Percentiles rank a stretch among this genome's conserved stretches.
phyloP scores from a whole-genome alignment of 2,888 invertebrate genomes.

The Polietes domitor region DNA sequence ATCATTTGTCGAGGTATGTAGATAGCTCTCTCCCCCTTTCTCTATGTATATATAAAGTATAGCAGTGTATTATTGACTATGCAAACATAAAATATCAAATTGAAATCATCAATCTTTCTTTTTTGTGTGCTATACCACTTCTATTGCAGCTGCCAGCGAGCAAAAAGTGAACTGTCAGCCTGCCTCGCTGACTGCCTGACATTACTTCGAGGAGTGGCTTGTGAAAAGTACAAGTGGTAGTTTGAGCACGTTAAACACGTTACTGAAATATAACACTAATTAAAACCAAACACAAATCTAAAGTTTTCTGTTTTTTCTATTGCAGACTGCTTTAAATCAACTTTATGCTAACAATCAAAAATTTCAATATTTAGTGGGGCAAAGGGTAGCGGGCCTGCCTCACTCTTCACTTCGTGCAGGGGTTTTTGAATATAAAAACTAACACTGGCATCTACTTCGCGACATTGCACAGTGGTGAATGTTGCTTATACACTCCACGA shows the following conservation, averaged over 20 bases:
- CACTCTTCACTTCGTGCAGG: background rate
- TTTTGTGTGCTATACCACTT: background rate
- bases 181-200: background rate
- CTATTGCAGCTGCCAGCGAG: background rate
- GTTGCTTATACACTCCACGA: too few species aligned
- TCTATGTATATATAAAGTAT: too few species aligned
- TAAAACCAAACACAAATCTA: slow-evolving; percentile 64
- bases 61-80: slow-evolving; percentile 54
- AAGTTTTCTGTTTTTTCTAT: slow-evolving; percentile 46
- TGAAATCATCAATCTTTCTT: slow-evolving; percentile 62
- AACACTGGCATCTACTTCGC: background rate
- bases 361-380: slow-evolving; percentile 19
- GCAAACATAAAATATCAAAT: slow-evolving; percentile 60
- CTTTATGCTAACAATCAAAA: slow-evolving; percentile 50
- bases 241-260: slow-evolving; percentile 29
- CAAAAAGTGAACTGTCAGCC: slow-evolving; percentile 2
- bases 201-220: background rate
- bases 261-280: slow-evolving; percentile 60
- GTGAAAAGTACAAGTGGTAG: background rate
- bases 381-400: background rate
- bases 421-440: too few species aligned
- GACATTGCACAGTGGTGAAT: background rate
- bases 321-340: slow-evolving; percentile 46
- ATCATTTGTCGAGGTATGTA: background rate
- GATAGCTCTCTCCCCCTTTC: background rate